Evolutionary conservation across 2,797 vertebrate genomes (phyloP).

Genomic region (Pangasius sanitwongsei): DNA sequence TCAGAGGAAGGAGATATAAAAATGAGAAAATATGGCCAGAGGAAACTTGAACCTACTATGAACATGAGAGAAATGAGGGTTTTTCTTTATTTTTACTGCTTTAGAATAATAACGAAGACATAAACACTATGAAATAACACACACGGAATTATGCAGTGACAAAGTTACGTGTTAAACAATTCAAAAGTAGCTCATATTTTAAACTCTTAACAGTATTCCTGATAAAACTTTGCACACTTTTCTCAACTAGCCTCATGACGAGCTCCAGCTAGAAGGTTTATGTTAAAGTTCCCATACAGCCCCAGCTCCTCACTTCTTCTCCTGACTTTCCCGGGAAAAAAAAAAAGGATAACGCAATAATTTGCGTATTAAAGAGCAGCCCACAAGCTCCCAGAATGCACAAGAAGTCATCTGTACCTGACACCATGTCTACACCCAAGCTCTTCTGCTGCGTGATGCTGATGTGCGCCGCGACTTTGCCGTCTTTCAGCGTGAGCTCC

Average conservation of each 20-base stretch:
- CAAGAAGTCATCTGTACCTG: conserved; percentile 73
- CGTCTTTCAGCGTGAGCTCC: conserved; percentile 85
- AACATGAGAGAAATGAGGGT: not conserved
- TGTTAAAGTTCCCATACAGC: not conserved
- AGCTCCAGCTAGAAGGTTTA: not conserved
- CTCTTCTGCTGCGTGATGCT: conserved; percentile 80
- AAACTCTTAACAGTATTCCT: not conserved
- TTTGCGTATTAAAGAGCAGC: not conserved
- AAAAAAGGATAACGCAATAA: not conserved
- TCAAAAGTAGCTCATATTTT: not conserved
- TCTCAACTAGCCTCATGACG: not conserved
- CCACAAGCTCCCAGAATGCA: not conserved
- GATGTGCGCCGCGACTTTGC: conserved; percentile 84
- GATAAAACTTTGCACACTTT: not conserved
- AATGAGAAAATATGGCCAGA: not conserved
- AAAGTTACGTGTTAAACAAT: not conserved
- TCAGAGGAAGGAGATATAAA: not conserved
- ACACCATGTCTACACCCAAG: conserved; percentile 82
- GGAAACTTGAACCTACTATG: not conserved
- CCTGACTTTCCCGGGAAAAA: not conserved
- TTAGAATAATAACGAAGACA: not conserved
- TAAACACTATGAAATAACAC: not conserved
- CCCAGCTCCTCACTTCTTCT: not conserved
- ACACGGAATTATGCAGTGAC: not conserved
- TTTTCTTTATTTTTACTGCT: not conserved